phyloP scores from a whole-genome alignment of 2,888 invertebrate genomes.

The Bhutanitis thaidina region DNA sequence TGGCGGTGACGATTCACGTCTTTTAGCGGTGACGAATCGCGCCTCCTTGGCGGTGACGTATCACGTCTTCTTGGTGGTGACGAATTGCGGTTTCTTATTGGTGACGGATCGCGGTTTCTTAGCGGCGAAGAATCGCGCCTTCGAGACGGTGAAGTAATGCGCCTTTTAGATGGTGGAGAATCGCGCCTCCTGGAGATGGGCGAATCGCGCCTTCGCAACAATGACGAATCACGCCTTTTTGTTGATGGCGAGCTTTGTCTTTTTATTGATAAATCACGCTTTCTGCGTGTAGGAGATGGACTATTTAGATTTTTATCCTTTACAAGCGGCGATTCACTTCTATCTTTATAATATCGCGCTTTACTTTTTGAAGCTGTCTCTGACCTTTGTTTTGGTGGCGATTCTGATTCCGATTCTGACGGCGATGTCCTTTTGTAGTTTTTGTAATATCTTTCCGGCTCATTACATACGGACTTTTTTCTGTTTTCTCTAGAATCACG shows the following conservation, averaged over 20 bases:
- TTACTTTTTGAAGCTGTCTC: slow-evolving; percentile 9
- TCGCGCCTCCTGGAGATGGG: slow-evolving; percentile 14
- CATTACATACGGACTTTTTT: slow-evolving; percentile 43
- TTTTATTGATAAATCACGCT: slow-evolving; percentile 16
- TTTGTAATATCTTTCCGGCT: slow-evolving; percentile 46
- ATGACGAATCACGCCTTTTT: no score
- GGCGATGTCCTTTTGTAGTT: slow-evolving; percentile 38
- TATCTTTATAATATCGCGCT: slow-evolving; percentile 42
- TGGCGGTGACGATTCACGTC: slow-evolving; percentile 4
- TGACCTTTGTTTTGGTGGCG: slow-evolving; percentile 36
- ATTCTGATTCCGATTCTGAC: slow-evolving; percentile 54
- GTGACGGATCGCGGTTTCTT: slow-evolving; percentile 12
- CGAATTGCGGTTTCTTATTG: slow-evolving; percentile 9
- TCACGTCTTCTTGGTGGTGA: neutral
- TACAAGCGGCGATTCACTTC: slow-evolving; percentile 33
- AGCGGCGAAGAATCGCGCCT: slow-evolving; percentile 1
- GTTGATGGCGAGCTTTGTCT: slow-evolving; percentile 8
- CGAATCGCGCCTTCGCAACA: slow-evolving; percentile 9
- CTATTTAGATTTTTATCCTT: slow-evolving; percentile 44
- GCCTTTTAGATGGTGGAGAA: neutral
- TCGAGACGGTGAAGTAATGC: slow-evolving; percentile 10
- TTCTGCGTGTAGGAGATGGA: slow-evolving; percentile 32
- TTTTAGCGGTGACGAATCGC: slow-evolving; percentile 2
- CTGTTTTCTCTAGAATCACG: slow-evolving; percentile 36
- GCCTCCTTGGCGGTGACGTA: neutral